A percentile compares a stretch with the other conserved stretches of the same genome.
Evolutionary conservation across 2,888 invertebrate genomes (phyloP).

Genomic region (Encarsia formosa): DNA sequence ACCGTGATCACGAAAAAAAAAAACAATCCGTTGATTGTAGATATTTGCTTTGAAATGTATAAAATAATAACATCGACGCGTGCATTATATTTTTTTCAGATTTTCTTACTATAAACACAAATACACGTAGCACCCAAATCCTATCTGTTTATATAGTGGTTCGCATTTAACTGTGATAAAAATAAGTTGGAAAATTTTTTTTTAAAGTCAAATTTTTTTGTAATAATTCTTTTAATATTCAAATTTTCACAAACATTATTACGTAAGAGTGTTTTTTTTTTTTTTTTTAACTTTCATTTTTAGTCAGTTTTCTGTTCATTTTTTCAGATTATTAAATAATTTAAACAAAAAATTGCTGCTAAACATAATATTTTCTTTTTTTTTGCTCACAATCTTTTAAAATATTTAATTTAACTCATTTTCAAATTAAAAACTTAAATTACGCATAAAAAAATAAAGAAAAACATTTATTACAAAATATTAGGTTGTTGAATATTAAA

Average conservation of each 20-base stretch:
- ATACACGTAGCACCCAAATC: constrained; percentile 3
- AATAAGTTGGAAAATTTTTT: constrained; percentile 18
- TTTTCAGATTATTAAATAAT: constrained; percentile 13
- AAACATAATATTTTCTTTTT: no score
- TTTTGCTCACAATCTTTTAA: no score
- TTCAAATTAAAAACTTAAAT: no score
- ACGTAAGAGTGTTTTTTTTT: not conserved
- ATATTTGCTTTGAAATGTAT: not conserved
- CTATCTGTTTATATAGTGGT: constrained; percentile 18
- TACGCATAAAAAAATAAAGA: no score
- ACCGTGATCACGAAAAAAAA: no score
- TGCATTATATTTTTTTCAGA: no score
- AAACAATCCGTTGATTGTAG: no score
- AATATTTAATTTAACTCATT: no score
- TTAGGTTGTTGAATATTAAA: no score
- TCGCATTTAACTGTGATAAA: constrained; percentile 26
- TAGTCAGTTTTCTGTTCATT: not conserved
- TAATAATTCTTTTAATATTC: not conserved
- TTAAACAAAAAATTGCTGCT: no score
- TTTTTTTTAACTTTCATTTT: not conserved
- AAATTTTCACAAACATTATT: not conserved
- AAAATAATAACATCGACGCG: not conserved
- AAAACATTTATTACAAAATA: no score
- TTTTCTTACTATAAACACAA: constrained; percentile 1
- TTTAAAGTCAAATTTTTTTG: constrained; percentile 10